These are phyloP conservation scores for Sarcophaga variegata DNA, from an alignment of 2,888 invertebrate genomes.

Conservation along the genomic window DNA sequence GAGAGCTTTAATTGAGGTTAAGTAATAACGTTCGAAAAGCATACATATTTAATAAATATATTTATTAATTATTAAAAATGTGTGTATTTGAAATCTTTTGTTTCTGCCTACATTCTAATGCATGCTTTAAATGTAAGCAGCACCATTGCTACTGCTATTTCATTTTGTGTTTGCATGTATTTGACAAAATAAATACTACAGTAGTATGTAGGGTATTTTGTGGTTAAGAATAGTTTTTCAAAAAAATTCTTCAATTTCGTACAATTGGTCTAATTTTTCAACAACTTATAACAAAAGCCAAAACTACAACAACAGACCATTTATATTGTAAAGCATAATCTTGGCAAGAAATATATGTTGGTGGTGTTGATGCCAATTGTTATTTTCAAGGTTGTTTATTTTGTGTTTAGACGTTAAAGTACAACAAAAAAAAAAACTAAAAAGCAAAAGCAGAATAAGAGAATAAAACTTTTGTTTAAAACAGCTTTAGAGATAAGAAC, in stretches of 20 bases:
- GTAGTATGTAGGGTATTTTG: slow-evolving; percentile 1
- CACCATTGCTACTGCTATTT: too few species aligned
- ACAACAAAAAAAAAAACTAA: slow-evolving; percentile 24
- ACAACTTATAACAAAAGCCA: slow-evolving; percentile 65
- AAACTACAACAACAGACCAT: slow-evolving; percentile 54
- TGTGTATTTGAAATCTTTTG: not conserved
- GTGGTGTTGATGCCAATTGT: slow-evolving; percentile 70
- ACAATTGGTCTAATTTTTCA: slow-evolving; percentile 80
- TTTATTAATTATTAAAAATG: not conserved
- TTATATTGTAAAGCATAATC: slow-evolving; percentile 60
- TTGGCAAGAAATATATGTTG: slow-evolving; percentile 57
- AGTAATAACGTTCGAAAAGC: too few species aligned
- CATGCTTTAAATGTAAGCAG: not conserved
- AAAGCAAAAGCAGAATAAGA: slow-evolving; percentile 21
- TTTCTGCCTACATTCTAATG: not conserved
- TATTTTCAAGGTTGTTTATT: slow-evolving; percentile 72
- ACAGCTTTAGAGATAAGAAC: slow-evolving; percentile 58
- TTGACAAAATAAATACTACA: not conserved
- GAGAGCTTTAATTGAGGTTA: not conserved
- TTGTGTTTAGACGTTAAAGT: slow-evolving; percentile 45
- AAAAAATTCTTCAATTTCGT: slow-evolving; percentile 71
- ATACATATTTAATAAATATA: not conserved
- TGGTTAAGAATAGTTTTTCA: slow-evolving; percentile 36
- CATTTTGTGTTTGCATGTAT: too few species aligned
- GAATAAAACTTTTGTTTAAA: slow-evolving; percentile 47